Evolutionary conservation across 2,888 invertebrate species (phyloP).

Genomic region (Drosophila neutralis): DNA sequence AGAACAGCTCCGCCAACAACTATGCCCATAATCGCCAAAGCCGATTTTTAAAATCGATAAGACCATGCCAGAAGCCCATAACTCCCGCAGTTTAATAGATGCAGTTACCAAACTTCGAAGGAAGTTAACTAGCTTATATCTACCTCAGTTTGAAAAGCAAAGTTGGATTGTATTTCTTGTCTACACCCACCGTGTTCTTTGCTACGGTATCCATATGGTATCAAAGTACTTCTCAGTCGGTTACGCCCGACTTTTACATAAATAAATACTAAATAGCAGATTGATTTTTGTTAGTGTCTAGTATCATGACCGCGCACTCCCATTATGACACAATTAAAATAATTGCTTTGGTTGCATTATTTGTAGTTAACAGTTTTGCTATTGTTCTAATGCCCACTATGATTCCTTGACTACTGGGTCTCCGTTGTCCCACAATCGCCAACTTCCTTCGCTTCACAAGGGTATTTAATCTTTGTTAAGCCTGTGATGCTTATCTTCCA

Average conservation of each 20-base stretch:
- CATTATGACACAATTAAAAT: background rate
- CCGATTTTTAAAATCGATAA: too few species aligned
- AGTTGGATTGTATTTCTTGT: too few species aligned
- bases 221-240: too few species aligned
- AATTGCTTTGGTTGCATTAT: background rate
- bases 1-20: too few species aligned
- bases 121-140: too few species aligned
- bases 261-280: background rate
- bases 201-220: rapidly evolving
- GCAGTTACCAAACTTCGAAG: too few species aligned
- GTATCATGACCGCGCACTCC: background rate
- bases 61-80: too few species aligned
- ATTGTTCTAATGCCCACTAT: background rate
- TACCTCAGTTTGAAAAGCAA: too few species aligned
- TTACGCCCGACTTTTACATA: too few species aligned
- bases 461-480: background rate
- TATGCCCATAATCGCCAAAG: too few species aligned
- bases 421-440: background rate
- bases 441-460: background rate
- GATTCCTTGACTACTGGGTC: background rate
- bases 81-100: too few species aligned
- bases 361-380: background rate
- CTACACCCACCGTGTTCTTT: too few species aligned
- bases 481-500: background rate
- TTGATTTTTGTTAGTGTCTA: background rate